These are phyloP conservation scores for Calliopum simillimum DNA, from an alignment of 2,888 invertebrate species.

Conservation along the genomic window DNA sequence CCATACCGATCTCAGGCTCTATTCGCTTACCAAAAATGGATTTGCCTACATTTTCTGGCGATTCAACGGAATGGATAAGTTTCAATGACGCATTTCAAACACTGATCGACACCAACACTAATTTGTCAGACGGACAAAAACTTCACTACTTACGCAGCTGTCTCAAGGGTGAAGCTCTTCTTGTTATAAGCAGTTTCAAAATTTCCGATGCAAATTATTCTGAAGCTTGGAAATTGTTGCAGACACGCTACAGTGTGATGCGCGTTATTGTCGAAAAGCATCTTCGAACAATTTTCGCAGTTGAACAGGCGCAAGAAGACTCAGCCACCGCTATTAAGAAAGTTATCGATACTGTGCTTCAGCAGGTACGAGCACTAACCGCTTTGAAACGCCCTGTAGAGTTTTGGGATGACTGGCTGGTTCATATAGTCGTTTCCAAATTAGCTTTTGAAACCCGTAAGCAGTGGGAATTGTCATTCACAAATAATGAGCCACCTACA, in stretches of 20 bases:
- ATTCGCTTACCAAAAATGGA: neutral
- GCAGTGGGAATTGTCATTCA: constrained; percentile 10
- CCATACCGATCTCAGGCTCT: neutral
- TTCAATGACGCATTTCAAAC: constrained; percentile 8
- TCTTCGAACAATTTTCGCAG: constrained; percentile 6
- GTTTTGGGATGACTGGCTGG: constrained; percentile 23
- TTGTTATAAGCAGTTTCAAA: neutral
- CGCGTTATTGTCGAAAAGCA: constrained; percentile 23
- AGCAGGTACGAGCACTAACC: neutral
- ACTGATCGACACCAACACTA: neutral
- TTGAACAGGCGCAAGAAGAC: neutral
- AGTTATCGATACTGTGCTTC: constrained; percentile 9
- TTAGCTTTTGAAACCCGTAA: constrained; percentile 4
- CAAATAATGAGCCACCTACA: neutral
- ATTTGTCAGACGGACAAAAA: constrained; percentile 7
- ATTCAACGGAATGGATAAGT: constrained; percentile 1
- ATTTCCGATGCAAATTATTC: constrained; percentile 2
- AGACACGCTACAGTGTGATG: constrained; percentile 5
- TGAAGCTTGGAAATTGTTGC: constrained; percentile 21
- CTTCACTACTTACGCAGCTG: constrained; percentile 7
- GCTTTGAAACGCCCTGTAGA: neutral
- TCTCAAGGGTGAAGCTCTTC: too few species aligned
- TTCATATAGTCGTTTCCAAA: neutral
- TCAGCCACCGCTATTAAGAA: constrained; percentile 8
- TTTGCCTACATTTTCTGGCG: constrained; percentile 9